phyloP scores from a whole-genome alignment of 2,797 vertebrate genomes.

The Gorsachius magnificus region DNA sequence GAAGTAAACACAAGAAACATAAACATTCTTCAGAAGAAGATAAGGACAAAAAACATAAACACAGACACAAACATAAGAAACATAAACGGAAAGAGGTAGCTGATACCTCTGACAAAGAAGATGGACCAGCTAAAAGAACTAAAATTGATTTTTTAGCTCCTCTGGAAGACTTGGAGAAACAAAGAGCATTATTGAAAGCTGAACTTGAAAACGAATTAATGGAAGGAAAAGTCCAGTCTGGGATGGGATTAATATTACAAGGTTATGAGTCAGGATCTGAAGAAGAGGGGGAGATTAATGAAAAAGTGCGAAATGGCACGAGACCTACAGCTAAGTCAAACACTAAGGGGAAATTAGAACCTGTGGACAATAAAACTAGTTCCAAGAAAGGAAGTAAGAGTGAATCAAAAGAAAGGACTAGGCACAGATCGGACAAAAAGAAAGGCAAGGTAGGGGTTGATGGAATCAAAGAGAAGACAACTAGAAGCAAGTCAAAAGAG shows the following conservation, averaged over 20 bases:
- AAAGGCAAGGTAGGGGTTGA: constrained; percentile 82
- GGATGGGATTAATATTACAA: constrained; percentile 97
- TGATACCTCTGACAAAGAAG: constrained; percentile 75
- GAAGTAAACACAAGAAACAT: constrained; percentile 98
- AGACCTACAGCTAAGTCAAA: constrained; percentile 80
- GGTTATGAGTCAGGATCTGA: constrained; percentile 98
- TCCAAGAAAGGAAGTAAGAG: constrained; percentile 88
- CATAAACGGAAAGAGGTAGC: constrained; percentile 91
- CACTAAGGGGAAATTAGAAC: constrained; percentile 86
- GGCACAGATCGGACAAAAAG: constrained; percentile 88
- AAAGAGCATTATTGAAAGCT: constrained; percentile 97
- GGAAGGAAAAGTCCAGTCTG: constrained; percentile 90
- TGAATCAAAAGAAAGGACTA: constrained; percentile 87
- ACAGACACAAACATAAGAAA: constrained; percentile 97
- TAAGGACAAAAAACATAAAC: constrained; percentile 94
- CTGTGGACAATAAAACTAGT: constrained; percentile 85
- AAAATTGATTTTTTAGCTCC: constrained; percentile 91
- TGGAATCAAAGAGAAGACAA: constrained; percentile 78
- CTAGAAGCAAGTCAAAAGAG: constrained; percentile 91
- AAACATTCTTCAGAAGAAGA: constrained; percentile 94
- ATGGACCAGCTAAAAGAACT: constrained; percentile 86
- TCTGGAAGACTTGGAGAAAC: constrained; percentile 97
- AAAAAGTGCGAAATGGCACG: constrained; percentile 89
- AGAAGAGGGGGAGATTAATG: constrained; percentile 91
- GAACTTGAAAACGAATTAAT: constrained; percentile 98